Evolutionary conservation across 2,888 invertebrate genomes (phyloP).

Genomic region (Corbicula japonica): DNA sequence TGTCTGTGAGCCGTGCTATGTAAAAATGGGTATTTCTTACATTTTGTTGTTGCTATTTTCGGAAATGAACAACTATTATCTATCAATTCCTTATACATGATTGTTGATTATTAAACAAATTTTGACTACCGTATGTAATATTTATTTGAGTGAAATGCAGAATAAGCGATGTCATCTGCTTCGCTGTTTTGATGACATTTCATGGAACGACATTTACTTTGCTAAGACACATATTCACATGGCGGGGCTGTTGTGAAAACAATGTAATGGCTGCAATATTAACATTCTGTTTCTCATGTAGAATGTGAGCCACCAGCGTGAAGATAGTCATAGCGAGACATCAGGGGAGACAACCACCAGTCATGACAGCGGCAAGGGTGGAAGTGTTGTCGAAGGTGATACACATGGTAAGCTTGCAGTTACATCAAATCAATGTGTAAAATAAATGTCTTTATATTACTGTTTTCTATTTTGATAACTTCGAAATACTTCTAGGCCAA

Average conservation of each 20-base stretch:
- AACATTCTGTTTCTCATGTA: constrained; percentile 13
- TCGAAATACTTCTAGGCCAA: no score
- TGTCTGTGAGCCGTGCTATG: no score
- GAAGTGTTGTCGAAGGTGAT: constrained; percentile 60
- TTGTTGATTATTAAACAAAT: no score
- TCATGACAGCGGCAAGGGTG: constrained; percentile 66
- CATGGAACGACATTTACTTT: background rate
- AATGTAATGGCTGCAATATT: background rate
- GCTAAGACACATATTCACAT: background rate
- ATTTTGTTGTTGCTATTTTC: no score
- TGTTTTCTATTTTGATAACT: no score
- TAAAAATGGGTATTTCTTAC: no score
- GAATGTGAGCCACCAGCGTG: constrained; percentile 62
- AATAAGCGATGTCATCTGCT: background rate
- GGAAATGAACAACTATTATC: no score
- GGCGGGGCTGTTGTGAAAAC: background rate
- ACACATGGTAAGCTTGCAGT: constrained; percentile 49
- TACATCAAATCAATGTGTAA: no score
- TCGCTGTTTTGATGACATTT: background rate
- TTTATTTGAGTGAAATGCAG: no score
- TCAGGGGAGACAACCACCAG: constrained; percentile 65
- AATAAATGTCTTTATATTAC: no score
- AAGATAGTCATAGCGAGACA: constrained; percentile 67
- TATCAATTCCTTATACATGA: no score
- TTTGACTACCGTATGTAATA: no score